phyloP scores from a whole-genome alignment of 2,797 vertebrate species.

The Leptodactylus fallax region DNA sequence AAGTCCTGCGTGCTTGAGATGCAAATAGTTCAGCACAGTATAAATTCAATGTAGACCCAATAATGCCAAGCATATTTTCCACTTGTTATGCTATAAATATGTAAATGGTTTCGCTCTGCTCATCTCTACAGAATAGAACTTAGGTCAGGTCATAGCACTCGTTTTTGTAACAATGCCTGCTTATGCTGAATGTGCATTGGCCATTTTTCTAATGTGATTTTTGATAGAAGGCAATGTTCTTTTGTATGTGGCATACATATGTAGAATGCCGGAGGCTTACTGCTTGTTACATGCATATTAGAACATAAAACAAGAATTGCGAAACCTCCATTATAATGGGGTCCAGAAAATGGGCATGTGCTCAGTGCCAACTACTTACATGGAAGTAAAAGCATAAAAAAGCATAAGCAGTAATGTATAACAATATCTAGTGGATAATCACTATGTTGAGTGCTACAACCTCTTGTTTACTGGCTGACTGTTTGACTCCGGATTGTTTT shows the following conservation, averaged over 20 bases:
- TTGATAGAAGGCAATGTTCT: slow-evolving; percentile 31
- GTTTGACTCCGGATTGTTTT: background rate
- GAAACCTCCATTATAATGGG: background rate
- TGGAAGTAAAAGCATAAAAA: slow-evolving; percentile 1
- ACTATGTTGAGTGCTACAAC: background rate
- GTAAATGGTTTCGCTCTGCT: slow-evolving; percentile 53
- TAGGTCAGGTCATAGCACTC: slow-evolving; percentile 52
- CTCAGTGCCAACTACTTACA: background rate
- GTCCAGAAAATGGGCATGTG: background rate
- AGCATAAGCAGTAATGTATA: background rate
- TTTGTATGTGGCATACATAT: background rate
- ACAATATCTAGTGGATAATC: background rate
- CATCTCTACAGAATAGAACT: slow-evolving; percentile 54
- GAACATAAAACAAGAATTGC: background rate
- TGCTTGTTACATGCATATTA: background rate
- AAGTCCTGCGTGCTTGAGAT: slow-evolving; percentile 52
- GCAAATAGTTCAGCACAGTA: slow-evolving; percentile 52
- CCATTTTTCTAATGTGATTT: slow-evolving; percentile 28
- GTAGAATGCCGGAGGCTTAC: background rate
- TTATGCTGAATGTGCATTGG: slow-evolving; percentile 16
- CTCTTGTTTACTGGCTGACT: background rate
- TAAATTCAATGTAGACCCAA: slow-evolving; percentile 59
- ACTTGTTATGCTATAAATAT: slow-evolving; percentile 62
- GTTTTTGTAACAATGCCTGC: slow-evolving; percentile 43
- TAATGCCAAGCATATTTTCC: slow-evolving; percentile 59